Evolutionary conservation across 2,113 vertebrate genomes (phyloP), one percentile per base, ranked within the genome.

Genomic region (Tylochromis polylepis): DNA sequence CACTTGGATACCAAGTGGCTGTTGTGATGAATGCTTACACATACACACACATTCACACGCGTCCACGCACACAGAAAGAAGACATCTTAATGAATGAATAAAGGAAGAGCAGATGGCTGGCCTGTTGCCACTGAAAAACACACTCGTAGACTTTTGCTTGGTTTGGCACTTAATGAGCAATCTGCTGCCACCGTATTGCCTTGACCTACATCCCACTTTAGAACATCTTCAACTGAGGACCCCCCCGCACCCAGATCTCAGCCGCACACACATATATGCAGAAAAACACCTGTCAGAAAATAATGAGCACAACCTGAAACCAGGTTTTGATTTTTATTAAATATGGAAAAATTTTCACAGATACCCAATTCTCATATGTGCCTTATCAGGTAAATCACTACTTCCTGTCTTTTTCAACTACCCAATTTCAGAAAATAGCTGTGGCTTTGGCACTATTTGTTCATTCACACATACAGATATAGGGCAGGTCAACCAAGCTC

Each of bases 161-260:
- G 87, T 94, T 95, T 94, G 91, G 88, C 90, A 88, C 90, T 94
- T 96, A 96, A 96, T 93, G 93, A 96, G 94, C 96, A 95, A 95
- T 95, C 95, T 96, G 95, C 87, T 93, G 85, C 87, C 85, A 88
- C 89, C 87, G 85, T 88, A 90, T 88, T 90, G 81, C 85, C 94
- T 88, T 95, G 95, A 95, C 95, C 94, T 95, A 94, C 87, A 95
- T 95, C 93, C 89, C 51, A 79, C 78, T 77, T 86, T 82, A 84
- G 81, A 85, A 60, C 78, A 56, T 89, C 84, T 93, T 91, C 56
- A 84, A 82, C 57, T 34, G 80, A 87, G 79, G 88, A 57, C 81
- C 85, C 7, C 87, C 20, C 31, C 27, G 5, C 29, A 62, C 11
- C 36, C 7, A 22, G 36, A 67, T 81, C 43, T 70, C 60, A 3